A percentile compares a stretch with the other conserved stretches of the same genome.
Evolutionary conservation across 2,113 vertebrate species (phyloP).

Genomic region (Sigmodon hispidus): DNA sequence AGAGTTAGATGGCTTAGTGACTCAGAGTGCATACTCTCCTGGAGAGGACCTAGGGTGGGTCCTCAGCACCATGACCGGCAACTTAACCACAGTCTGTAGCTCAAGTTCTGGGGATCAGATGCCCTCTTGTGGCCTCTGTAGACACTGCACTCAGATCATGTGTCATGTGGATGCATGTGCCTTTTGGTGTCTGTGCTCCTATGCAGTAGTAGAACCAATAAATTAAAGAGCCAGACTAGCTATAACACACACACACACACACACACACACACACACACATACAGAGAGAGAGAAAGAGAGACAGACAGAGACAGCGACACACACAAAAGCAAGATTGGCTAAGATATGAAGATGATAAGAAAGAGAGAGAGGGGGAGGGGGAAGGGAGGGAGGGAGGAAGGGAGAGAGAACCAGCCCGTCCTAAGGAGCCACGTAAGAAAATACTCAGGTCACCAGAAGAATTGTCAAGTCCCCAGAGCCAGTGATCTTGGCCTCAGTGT

Average conservation of each 20-base stretch:
- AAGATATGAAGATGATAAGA: not conserved
- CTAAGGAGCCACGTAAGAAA: not conserved
- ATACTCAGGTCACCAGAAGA: not conserved
- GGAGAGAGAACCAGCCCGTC: not conserved
- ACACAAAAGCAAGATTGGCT: not conserved
- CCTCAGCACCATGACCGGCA: not conserved
- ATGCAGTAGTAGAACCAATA: no score
- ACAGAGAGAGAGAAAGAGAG: no score
- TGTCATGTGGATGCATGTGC: no score
- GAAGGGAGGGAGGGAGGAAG: accelerated
- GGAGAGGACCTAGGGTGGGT: not conserved
- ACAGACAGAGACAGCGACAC: no score
- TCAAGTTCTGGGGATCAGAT: not conserved
- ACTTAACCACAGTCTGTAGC: not conserved
- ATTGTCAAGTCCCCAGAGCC: not conserved
- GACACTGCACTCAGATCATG: not conserved
- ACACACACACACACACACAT: no score
- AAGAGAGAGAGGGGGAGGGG: not conserved
- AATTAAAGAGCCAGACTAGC: no score
- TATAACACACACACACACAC: no score
- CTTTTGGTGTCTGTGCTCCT: no score
- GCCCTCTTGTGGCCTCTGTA: not conserved
- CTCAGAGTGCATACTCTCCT: not conserved
- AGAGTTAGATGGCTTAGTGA: not conserved
- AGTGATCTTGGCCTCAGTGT: no score